A percentile compares a stretch with the other conserved stretches of the same genome.
These are phyloP conservation scores for Cryptus viduatorius DNA, from an alignment of 2,888 invertebrate genomes.

Conservation along the genomic window DNA sequence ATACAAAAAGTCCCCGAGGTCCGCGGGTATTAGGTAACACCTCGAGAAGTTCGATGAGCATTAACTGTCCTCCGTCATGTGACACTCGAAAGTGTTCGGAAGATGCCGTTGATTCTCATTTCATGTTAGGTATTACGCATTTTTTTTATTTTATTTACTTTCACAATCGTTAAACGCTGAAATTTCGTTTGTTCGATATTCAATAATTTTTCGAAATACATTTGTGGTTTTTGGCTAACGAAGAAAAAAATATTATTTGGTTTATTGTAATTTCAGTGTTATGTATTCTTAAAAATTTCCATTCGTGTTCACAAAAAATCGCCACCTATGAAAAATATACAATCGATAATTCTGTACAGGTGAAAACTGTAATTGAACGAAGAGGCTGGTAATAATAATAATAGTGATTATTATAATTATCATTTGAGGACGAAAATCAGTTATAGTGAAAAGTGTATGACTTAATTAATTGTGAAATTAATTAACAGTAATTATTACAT, in stretches of 20 bases:
- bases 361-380: no score
- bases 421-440: no score
- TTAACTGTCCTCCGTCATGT: constrained; percentile 6
- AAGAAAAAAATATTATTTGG: background rate
- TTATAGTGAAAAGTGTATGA: no score
- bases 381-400: no score
- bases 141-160: background rate
- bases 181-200: background rate
- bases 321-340: no score
- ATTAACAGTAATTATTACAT: no score
- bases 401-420: no score
- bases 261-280: background rate
- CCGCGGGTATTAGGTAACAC: constrained; percentile 50
- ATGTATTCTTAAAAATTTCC: background rate
- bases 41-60: constrained; percentile 35
- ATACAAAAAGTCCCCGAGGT: constrained; percentile 46
- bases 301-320: no score
- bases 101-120: background rate
- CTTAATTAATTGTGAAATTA: no score
- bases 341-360: no score
- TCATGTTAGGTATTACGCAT: background rate
- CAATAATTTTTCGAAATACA: background rate
- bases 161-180: background rate
- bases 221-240: background rate
- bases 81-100: constrained; percentile 26